Evolutionary conservation across 92 coral and sea anemone species (phyloP).

Genomic region (Siderastrea radians): DNA sequence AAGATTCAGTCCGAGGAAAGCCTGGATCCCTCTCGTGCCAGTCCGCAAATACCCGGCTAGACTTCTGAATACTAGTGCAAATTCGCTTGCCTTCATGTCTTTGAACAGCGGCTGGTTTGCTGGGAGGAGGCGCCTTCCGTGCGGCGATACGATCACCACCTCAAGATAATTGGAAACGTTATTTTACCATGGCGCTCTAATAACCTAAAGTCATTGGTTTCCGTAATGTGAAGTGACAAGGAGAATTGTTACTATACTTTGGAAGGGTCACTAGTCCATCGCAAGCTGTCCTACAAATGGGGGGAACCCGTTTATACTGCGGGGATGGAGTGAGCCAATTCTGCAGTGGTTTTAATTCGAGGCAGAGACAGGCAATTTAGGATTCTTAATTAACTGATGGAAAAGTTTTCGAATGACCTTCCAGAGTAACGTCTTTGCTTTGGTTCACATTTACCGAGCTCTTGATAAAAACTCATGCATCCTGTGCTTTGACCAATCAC

Average conservation of each 20-base stretch:
- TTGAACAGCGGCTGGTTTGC: neutral
- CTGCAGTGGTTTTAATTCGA: no score
- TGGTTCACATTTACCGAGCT: no score
- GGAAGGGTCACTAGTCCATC: neutral
- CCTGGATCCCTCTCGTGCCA: constrained; percentile 84
- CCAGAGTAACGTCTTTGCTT: no score
- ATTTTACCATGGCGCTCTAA: neutral
- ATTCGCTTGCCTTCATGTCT: neutral
- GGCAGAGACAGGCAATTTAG: no score
- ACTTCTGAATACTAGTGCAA: constrained; percentile 52
- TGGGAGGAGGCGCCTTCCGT: neutral
- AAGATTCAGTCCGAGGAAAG: constrained; percentile 69
- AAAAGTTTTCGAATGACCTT: no score
- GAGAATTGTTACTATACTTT: neutral
- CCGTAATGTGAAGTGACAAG: neutral
- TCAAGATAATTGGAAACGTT: neutral
- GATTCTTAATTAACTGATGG: no score
- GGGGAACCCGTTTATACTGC: no score
- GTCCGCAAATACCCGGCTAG: constrained; percentile 77
- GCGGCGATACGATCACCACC: neutral
- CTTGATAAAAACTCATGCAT: no score
- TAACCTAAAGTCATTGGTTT: neutral
- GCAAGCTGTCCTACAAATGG: neutral
- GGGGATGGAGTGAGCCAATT: no score
- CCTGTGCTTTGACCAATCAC: no score